A percentile compares a stretch with the other conserved stretches of the same genome.
Conservation (phyloP, 2,888 invertebrate species). For the Polydrusus tereticollis region DNA sequence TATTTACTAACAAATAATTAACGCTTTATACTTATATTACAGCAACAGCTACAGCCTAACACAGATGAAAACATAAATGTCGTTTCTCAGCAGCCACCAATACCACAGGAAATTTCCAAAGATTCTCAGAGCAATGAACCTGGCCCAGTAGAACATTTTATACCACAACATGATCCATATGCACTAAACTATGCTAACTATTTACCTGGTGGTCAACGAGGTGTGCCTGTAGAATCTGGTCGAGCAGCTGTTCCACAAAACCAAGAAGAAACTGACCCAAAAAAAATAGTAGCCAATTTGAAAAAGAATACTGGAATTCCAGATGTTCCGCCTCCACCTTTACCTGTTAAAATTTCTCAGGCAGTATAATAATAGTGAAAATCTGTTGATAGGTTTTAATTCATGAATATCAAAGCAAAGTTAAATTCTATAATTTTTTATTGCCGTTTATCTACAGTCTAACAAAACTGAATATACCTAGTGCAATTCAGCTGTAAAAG, state of each 20-base stretch:
- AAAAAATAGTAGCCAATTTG: slow-evolving; percentile 55
- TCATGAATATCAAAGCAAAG: too few relatives aligned
- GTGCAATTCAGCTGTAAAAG: too few relatives aligned
- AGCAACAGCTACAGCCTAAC: neutral
- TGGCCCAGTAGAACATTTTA: slow-evolving; percentile 45
- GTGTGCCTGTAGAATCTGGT: neutral
- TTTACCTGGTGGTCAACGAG: slow-evolving; percentile 31
- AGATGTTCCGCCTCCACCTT: slow-evolving; percentile 57
- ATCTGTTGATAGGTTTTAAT: neutral
- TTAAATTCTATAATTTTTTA: too few relatives aligned
- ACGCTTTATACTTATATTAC: neutral
- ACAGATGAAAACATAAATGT: neutral
- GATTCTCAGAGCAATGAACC: neutral
- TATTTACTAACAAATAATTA: neutral
- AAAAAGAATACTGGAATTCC: slow-evolving; percentile 56
- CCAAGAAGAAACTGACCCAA: slow-evolving; percentile 49
- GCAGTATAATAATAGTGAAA: neutral
- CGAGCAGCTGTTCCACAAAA: neutral
- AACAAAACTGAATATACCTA: too few relatives aligned
- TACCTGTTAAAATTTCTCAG: slow-evolving; percentile 52
- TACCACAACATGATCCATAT: slow-evolving; percentile 49
- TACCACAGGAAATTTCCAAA: neutral
- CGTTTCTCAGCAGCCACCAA: neutral
- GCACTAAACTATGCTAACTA: slow-evolving; percentile 45
- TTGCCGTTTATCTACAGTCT: too few relatives aligned